These are phyloP conservation scores for Acyrthosiphon pisum DNA, from an alignment of 1,140 invertebrate genomes.

Conservation along the genomic window DNA sequence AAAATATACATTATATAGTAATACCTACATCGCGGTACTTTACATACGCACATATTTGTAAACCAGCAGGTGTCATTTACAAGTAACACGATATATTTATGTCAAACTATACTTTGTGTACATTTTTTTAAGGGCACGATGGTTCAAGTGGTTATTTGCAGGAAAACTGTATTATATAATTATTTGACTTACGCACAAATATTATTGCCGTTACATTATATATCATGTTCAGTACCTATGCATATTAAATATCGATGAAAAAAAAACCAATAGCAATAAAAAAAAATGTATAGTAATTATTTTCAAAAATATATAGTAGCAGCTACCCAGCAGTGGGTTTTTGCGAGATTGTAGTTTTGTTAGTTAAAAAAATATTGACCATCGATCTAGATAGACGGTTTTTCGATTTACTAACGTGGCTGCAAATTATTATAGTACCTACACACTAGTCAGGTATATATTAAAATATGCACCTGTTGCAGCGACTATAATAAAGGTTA, in stretches of 20 bases:
- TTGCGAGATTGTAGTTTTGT: not conserved
- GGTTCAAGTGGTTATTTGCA: not conserved
- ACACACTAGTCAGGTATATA: not conserved
- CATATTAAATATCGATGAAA: not conserved
- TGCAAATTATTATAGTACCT: not conserved
- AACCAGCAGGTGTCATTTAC: not conserved
- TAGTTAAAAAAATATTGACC: not conserved
- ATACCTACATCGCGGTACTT: not conserved
- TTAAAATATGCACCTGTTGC: slow-evolving; percentile 2
- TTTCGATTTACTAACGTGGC: not conserved
- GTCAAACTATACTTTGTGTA: not conserved
- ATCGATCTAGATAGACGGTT: not conserved
- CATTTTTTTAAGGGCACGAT: not conserved
- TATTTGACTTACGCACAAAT: not conserved
- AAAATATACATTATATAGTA: not conserved
- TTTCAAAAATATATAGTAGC: not conserved
- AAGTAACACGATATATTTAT: not conserved
- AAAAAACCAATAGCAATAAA: not conserved
- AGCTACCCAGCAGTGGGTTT: not conserved
- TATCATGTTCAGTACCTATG: too few species aligned
- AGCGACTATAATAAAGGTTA: slow-evolving; percentile 10
- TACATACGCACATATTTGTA: not conserved
- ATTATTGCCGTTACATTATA: too few species aligned
- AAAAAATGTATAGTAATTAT: not conserved
- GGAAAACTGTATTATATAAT: not conserved